Conservation (phyloP, 2,797 vertebrate species). For the Falco rusticolus region DNA sequence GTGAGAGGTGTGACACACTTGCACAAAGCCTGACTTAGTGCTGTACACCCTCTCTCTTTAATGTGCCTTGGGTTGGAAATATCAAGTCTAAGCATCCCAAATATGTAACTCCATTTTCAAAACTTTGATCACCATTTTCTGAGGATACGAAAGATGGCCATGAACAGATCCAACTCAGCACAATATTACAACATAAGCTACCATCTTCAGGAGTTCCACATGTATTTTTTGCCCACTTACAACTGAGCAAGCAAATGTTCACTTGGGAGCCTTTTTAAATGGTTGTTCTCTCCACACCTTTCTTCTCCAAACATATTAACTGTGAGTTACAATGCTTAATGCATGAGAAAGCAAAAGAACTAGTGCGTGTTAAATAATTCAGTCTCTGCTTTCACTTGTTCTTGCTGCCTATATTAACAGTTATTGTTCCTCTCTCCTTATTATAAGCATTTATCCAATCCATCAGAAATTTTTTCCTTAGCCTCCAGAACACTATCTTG, state of each 20-base stretch:
- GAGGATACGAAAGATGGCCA: not conserved
- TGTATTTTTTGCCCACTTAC: not conserved
- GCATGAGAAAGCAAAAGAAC: not conserved
- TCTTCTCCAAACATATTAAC: not conserved
- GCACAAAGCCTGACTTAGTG: not conserved
- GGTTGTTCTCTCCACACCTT: not conserved
- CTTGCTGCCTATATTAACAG: constrained; percentile 1
- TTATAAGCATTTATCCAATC: not conserved
- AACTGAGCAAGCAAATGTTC: not conserved
- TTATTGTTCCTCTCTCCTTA: not conserved
- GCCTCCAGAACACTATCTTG: not conserved
- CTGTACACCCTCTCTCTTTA: not conserved
- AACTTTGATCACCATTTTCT: not conserved
- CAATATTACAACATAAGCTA: not conserved
- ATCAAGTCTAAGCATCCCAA: not conserved
- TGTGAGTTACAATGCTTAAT: not conserved
- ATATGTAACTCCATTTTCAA: not conserved
- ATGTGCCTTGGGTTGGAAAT: not conserved
- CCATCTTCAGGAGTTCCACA: not conserved
- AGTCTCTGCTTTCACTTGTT: not conserved
- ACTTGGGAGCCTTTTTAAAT: not conserved
- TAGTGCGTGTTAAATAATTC: not conserved
- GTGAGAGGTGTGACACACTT: not conserved
- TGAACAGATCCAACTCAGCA: not conserved
- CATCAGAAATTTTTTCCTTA: not conserved